phyloP scores from a whole-genome alignment of 2,113 vertebrate genomes.

The Ardeotis arabs region DNA sequence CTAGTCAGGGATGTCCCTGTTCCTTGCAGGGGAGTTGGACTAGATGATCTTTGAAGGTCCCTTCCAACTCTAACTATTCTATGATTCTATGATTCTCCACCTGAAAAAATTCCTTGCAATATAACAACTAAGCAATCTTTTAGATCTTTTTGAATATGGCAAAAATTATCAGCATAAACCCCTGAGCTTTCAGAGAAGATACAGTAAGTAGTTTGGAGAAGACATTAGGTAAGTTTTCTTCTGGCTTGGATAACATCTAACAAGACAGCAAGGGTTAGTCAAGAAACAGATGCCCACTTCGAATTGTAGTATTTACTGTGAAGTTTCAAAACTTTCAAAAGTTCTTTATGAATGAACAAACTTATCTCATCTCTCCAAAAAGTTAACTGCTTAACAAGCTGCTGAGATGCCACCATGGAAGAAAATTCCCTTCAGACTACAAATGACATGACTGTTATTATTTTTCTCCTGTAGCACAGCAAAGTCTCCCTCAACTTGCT shows the following conservation, averaged over 20 bases:
- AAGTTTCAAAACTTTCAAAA: background rate
- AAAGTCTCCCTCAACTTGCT: background rate
- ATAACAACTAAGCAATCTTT: background rate
- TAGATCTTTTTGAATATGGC: background rate
- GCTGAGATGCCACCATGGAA: background rate
- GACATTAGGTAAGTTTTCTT: background rate
- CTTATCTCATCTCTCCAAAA: background rate
- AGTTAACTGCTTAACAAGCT: background rate
- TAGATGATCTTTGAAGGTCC: too few species aligned
- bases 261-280: background rate
- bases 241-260: background rate
- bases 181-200: background rate
- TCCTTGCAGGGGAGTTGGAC: too few species aligned
- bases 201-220: background rate
- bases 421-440: background rate
- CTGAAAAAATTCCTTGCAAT: background rate
- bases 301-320: rapidly evolving
- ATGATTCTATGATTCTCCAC: background rate
- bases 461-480: background rate
- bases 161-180: background rate
- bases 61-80: too few species aligned
- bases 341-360: background rate
- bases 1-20: too few species aligned
- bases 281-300: background rate
- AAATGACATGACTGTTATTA: background rate